Evolutionary conservation across 1,140 invertebrate genomes (phyloP), one percentile per base, ranked within the genome.

Genomic region (Fopius arisanus): DNA sequence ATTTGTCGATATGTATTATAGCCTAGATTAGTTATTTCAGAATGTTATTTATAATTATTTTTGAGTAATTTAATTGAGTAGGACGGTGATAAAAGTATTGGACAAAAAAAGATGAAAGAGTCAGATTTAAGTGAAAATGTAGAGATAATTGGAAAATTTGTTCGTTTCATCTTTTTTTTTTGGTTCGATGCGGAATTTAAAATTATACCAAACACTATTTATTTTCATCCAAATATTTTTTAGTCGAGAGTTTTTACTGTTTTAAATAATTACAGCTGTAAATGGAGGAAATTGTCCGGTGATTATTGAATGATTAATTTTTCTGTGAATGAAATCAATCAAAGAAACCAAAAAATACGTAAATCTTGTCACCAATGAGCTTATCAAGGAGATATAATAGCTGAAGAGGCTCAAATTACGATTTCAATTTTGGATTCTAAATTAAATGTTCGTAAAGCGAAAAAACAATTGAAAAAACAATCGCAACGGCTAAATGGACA

Each of bases 1-100:
- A 48, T 59, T 59, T 59, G 54, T 59, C 26, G 23, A 59, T 59
- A 59, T 59, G 54, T 59, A 59, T 26, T 59, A 59, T 59, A 59
- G 3, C 7, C 19, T 59, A 26, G 21, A 59, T 59, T 59, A 59
- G 54, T 26, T 59, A 3, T 59, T 59, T 23, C 23, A 59, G 23
- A 23, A 3, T 3, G 23, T 59, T 59, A 26, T 59, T 59, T 59
- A 59, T 28, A 59, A 12, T 19, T n/a, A 2, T 26, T 59, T 59
- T 28, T 21, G 3, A 26, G 5, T 37, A 2, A 7, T 37, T 37
- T 7, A 37, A 10, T 3, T 10, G 3, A 9, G 31, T 33, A 33
- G 3, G 3, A 33, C 31, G n/a, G n/a, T n/a, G n/a, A n/a, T n/a
- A n/a, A n/a, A n/a, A n/a, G n/a, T n/a, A n/a, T n/a, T n/a, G n/a